Conservation (phyloP, 2,888 invertebrate genomes). For the Palloptera scutellata region DNA sequence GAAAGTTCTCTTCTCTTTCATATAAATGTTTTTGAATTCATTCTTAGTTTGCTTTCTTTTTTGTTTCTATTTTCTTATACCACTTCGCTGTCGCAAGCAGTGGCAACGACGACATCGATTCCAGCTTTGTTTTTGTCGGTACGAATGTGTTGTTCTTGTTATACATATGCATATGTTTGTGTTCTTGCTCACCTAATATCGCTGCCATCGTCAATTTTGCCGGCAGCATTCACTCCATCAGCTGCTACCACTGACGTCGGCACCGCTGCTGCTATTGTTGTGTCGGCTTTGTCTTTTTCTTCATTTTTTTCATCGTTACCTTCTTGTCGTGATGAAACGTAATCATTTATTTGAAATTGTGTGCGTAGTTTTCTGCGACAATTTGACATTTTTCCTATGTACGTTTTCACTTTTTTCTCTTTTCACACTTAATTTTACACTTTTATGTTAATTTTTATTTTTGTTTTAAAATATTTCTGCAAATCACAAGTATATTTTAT, state of each 20-base stretch:
- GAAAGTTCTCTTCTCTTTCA: too few relatives aligned
- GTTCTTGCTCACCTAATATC: conserved; percentile 36
- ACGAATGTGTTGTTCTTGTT: conserved; percentile 1
- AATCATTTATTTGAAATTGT: conserved; percentile 33
- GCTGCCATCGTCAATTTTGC: conserved; percentile 27
- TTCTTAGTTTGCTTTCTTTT: too few relatives aligned
- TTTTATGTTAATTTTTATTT: too few relatives aligned
- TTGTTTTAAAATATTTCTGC: too few relatives aligned
- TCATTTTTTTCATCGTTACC: conserved; percentile 29
- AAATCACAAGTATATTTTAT: too few relatives aligned
- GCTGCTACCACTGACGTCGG: conserved; percentile 1
- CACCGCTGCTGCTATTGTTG: conserved; percentile 17
- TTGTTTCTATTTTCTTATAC: too few relatives aligned
- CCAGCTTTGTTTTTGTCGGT: too few relatives aligned
- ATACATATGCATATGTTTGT: too few relatives aligned
- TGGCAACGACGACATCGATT: too few relatives aligned
- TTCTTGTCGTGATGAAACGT: conserved; percentile 33
- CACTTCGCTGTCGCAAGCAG: too few relatives aligned
- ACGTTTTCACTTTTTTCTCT: background rate
- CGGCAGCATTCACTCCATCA: conserved; percentile 21
- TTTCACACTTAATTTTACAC: too few relatives aligned
- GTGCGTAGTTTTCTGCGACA: conserved; percentile 36
- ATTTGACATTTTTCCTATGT: conserved; percentile 35
- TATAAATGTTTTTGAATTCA: too few relatives aligned
- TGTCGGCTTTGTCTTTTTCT: conserved; percentile 20